Base-by-base conservation (phyloP, 2,797 vertebrate genomes). In the Sebastes dallii region DNA sequence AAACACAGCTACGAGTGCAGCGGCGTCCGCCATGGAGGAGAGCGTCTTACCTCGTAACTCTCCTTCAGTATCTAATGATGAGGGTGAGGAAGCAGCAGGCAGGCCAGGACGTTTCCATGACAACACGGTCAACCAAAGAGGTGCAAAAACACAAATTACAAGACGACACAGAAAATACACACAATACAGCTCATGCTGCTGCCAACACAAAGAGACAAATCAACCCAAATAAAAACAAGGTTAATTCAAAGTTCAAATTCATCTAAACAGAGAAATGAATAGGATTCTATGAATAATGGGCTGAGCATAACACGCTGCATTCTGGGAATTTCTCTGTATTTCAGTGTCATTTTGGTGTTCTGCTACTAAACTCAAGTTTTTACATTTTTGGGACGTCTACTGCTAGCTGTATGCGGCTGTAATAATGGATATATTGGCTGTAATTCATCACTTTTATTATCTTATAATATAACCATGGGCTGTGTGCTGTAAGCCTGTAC, bases 61-160 rank as follows among this genome's bases (percentile, higher is more conserved):
- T 98, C 96, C 97, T 98, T 99, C 95, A 99, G 96, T 95, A 96
- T 97, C 98, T 99, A 98, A 97, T 94, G 96, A 96, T 93, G 96
- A 88, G 80, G 96, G 96, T 95, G 96, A 88, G 85, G 97, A 96
- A 97, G 96, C 96, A 96, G 97, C 97, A 96, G 97, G 96, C 95
- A 95, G 60, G 96, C 79, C 86, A 59, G 69, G 80, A 79, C 94
- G 97, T 96, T 89, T 96, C 94, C 95, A 93, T 87, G 86, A 94
- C 90, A 95, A 92, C 83, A 92, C 83, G 92, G 86, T 72, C 66
- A 89, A 91, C 78, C 90, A 91, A 84, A 84, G 77, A 86, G 78
- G 81, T 87, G 88, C 83, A 89, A 86, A 87, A 85, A 88, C 4
- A 88, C 87, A 88, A 50, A 91, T 89, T 86, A 92, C 80, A 92